Conservation (phyloP, 1,140 invertebrate species). For the Chrysoperla carnea region DNA sequence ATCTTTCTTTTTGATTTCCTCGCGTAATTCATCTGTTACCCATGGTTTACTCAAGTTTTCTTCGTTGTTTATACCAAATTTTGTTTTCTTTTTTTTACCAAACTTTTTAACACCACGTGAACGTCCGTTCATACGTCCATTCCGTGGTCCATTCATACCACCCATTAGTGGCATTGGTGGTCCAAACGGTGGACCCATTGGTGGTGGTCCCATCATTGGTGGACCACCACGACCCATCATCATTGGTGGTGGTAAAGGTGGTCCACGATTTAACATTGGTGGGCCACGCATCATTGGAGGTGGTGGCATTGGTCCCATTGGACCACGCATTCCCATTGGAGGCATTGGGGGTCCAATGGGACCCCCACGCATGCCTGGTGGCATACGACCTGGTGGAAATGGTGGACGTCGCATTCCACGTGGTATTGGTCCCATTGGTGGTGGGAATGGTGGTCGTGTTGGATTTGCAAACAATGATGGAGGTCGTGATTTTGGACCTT, state of each 20-base stretch:
- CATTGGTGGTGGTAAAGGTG: constrained; percentile 1
- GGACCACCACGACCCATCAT: constrained; percentile 5
- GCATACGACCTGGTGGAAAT: constrained; percentile 6
- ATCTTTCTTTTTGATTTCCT: constrained; percentile 19
- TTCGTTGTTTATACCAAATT: constrained; percentile 8
- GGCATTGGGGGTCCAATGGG: constrained; percentile 10
- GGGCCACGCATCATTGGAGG: constrained; percentile 18
- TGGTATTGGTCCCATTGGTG: background rate
- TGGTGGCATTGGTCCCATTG: constrained; percentile 12
- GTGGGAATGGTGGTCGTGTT: background rate
- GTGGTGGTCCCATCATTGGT: constrained; percentile 1
- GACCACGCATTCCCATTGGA: background rate
- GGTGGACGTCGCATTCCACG: constrained; percentile 3
- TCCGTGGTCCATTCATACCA: constrained; percentile 7
- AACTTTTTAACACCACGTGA: constrained; percentile 8
- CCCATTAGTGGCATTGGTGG: constrained; percentile 4
- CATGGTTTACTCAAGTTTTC: constrained; percentile 19
- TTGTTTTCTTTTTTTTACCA: constrained; percentile 6
- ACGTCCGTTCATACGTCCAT: constrained; percentile 10
- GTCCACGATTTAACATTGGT: background rate
- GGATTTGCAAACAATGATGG: background rate
- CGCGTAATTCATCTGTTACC: constrained; percentile 18
- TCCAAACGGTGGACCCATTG: constrained; percentile 10
- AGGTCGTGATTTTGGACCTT: background rate
- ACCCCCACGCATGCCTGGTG: constrained; percentile 10